Evolutionary conservation across 2,797 vertebrate genomes (phyloP).

Genomic region (Mallotus villosus): DNA sequence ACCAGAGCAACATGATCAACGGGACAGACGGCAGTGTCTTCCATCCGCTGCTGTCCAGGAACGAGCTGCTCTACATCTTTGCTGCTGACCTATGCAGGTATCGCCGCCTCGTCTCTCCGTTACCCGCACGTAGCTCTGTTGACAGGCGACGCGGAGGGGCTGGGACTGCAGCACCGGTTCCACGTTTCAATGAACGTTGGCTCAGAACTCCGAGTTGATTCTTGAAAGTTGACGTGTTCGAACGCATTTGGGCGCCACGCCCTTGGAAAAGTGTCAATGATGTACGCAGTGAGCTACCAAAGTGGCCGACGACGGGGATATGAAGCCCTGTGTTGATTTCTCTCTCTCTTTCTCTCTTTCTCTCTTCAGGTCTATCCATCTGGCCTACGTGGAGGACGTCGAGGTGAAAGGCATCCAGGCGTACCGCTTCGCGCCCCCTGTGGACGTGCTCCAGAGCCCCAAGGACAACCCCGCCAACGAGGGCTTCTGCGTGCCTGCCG

Average conservation of each 20-base stretch:
- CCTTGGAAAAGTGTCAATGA: neutral
- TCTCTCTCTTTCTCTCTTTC: neutral
- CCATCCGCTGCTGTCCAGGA: constrained; percentile 78
- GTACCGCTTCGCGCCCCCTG: constrained; percentile 77
- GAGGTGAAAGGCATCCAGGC: constrained; percentile 82
- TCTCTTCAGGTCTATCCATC: constrained; percentile 74
- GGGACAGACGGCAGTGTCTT: constrained; percentile 81
- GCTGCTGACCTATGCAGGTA: constrained; percentile 84
- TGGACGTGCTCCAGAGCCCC: constrained; percentile 75
- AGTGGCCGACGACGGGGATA: neutral
- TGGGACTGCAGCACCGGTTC: neutral
- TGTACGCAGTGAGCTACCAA: neutral
- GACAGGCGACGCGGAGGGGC: constrained; percentile 30
- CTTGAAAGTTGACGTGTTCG: constrained; percentile 27
- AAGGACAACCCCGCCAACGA: constrained; percentile 73
- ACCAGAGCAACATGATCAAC: constrained; percentile 86
- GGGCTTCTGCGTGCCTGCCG: constrained; percentile 80
- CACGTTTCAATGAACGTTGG: constrained; percentile 5
- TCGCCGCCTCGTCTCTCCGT: neutral
- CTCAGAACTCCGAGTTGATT: constrained; percentile 9
- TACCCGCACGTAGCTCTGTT: constrained; percentile 29
- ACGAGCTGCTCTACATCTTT: constrained; percentile 82
- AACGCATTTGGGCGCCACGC: neutral
- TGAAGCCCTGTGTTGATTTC: neutral
- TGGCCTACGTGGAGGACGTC: constrained; percentile 74